A percentile compares a stretch with the other conserved stretches of the same genome.
Conservation (phyloP, 2,113 vertebrate genomes). For the Sakesphorus luctuosus region DNA sequence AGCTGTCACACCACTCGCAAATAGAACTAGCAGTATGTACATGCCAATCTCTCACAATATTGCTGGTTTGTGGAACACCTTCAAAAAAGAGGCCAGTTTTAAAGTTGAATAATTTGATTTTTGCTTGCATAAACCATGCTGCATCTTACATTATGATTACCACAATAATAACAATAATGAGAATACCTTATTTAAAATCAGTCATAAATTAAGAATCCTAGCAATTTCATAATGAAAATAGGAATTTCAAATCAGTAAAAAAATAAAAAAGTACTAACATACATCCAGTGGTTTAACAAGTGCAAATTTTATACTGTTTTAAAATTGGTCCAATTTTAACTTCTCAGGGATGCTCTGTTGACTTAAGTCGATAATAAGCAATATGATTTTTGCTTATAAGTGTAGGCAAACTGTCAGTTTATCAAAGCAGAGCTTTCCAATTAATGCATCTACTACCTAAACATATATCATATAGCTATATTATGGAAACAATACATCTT, state of each 20-base stretch:
- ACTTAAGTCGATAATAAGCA: conserved; percentile 78
- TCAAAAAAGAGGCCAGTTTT: conserved; percentile 66
- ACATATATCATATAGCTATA: conserved; percentile 86
- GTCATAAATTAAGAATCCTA: conserved; percentile 89
- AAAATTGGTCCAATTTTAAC: conserved; percentile 84
- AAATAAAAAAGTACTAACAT: conserved; percentile 74
- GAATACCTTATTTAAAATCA: conserved; percentile 77
- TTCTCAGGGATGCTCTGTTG: conserved; percentile 74
- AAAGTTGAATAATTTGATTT: conserved; percentile 72
- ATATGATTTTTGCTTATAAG: conserved; percentile 79
- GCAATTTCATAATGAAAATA: conserved; percentile 82
- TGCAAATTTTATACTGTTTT: conserved; percentile 83
- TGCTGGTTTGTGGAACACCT: conserved; percentile 66
- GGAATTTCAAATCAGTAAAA: conserved; percentile 74
- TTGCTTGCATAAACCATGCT: conserved; percentile 81
- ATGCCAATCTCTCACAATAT: conserved; percentile 54
- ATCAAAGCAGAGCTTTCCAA: conserved; percentile 88
- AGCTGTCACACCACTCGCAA: conserved; percentile 53
- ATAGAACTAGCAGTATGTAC: conserved; percentile 63
- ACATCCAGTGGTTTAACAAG: conserved; percentile 80
- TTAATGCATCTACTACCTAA: conserved; percentile 87
- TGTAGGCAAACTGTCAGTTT: conserved; percentile 85
- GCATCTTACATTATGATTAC: conserved; percentile 79
- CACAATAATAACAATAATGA: conserved; percentile 72
- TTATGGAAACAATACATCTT: conserved; percentile 87